phyloP scores from a whole-genome alignment of 2,797 vertebrate species.

The Paratrypauchen microcephalus region DNA sequence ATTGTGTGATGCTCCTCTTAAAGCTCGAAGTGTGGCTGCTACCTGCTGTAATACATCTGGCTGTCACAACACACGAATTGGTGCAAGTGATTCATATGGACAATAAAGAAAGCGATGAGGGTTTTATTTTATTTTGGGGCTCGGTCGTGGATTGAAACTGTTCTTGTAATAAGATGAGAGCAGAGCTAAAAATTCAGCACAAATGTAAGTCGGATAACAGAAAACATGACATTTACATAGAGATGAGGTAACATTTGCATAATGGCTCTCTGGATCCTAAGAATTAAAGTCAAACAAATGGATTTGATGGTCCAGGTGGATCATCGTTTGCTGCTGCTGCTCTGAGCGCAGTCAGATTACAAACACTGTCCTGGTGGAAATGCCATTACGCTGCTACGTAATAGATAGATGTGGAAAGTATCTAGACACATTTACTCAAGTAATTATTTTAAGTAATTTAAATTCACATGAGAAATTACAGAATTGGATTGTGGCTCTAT shows the following conservation, averaged over 20 bases:
- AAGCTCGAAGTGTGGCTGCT: slow-evolving; percentile 38
- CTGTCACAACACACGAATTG: slow-evolving; percentile 47
- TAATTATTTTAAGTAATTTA: neutral
- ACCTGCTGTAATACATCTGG: slow-evolving; percentile 38
- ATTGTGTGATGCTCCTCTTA: slow-evolving; percentile 28
- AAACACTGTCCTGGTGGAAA: slow-evolving; percentile 39
- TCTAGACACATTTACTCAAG: neutral
- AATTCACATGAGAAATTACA: neutral
- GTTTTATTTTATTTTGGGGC: slow-evolving; percentile 39
- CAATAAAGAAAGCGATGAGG: slow-evolving; percentile 45
- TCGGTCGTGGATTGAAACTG: slow-evolving; percentile 31
- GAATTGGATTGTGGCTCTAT: neutral
- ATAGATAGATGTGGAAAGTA: slow-evolving; percentile 3
- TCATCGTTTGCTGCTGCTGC: slow-evolving; percentile 29
- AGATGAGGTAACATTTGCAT: slow-evolving; percentile 61
- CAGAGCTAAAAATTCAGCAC: slow-evolving; percentile 23
- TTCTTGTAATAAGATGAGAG: slow-evolving; percentile 24
- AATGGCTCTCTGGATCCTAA: slow-evolving; percentile 47
- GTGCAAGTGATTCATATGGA: slow-evolving; percentile 51
- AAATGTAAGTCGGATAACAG: slow-evolving; percentile 33
- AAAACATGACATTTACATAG: slow-evolving; percentile 56
- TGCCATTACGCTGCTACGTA: slow-evolving; percentile 36
- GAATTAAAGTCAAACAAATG: slow-evolving; percentile 46
- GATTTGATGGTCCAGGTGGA: slow-evolving; percentile 53
- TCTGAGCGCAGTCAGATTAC: slow-evolving; percentile 44